Percentiles rank a stretch among this genome's conserved stretches.
Conservation (phyloP, 2,888 invertebrate species). For the Epirrita christyi region DNA sequence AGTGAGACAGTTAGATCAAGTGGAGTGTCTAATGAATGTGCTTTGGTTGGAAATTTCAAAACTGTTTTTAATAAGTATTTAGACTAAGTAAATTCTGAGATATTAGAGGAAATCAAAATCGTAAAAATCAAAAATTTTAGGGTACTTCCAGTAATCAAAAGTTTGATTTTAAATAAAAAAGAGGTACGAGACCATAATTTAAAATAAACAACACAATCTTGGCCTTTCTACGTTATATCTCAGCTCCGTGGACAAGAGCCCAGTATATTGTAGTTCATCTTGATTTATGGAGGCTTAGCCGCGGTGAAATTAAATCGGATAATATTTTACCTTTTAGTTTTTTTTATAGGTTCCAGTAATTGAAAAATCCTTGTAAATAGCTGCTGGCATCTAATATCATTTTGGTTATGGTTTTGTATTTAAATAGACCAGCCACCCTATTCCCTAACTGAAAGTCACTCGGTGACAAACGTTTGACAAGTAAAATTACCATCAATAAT, state of each 20-base stretch:
- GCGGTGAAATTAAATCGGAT: slow-evolving; percentile 48
- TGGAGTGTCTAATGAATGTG: too few species aligned
- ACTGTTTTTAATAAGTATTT: too few species aligned
- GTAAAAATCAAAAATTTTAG: too few species aligned
- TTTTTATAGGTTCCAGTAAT: slow-evolving; percentile 10
- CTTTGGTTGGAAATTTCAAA: too few species aligned
- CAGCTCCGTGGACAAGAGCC: slow-evolving; percentile 29
- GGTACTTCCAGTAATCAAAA: too few species aligned
- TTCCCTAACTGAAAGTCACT: too few species aligned
- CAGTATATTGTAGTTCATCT: slow-evolving; percentile 52
- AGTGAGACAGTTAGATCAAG: too few species aligned
- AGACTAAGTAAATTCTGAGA: too few species aligned
- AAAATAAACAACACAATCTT: slow-evolving; percentile 7
- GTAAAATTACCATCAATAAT: too few species aligned
- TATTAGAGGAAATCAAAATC: too few species aligned
- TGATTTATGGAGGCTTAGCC: slow-evolving; percentile 48
- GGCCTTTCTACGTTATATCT: slow-evolving; percentile 11
- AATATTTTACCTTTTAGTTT: slow-evolving; percentile 17
- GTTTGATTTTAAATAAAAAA: neutral
- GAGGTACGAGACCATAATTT: neutral
- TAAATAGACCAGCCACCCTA: too few species aligned
- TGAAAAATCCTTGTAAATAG: slow-evolving; percentile 6
- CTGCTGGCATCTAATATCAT: neutral
- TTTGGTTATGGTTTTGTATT: neutral
- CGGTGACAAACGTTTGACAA: too few species aligned